These are phyloP conservation scores for Nyctibius bracteatus DNA, from an alignment of 2,113 vertebrate species.

Conservation along the genomic window DNA sequence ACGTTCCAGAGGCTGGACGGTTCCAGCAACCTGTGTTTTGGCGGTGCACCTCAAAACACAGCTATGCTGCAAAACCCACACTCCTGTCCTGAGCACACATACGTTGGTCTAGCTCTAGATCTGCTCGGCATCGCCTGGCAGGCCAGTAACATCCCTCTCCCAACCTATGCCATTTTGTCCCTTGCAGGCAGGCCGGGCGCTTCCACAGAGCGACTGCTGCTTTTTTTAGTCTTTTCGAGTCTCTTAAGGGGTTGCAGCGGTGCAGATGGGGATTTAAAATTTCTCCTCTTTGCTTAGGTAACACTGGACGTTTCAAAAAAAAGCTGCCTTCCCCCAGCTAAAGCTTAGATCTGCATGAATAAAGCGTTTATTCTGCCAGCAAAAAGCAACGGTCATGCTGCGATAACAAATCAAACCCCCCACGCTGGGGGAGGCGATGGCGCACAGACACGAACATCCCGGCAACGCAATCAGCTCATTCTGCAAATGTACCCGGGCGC, in stretches of 20 bases:
- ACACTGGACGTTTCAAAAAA: neutral
- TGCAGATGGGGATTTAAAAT: neutral
- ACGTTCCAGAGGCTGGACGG: neutral
- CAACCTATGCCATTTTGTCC: neutral
- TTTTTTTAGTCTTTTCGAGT: neutral
- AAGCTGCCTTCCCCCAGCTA: neutral
- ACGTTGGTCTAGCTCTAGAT: rapidly evolving
- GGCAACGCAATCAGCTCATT: neutral
- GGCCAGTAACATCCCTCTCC: neutral
- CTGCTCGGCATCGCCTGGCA: neutral
- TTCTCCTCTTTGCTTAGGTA: neutral
- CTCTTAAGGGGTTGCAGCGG: neutral
- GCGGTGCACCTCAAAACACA: neutral
- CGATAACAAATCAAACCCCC: constrained; percentile 4
- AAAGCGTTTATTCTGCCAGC: neutral
- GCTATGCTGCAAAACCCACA: neutral
- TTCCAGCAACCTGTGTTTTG: neutral
- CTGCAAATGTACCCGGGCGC: neutral
- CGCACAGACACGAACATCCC: neutral
- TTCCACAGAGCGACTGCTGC: neutral
- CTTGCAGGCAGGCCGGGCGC: neutral
- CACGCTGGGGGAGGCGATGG: neutral
- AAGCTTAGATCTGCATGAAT: neutral
- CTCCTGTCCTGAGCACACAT: neutral
- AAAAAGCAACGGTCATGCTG: neutral